phyloP scores from a whole-genome alignment of 2,888 invertebrate species.

The Philaethria dido region DNA sequence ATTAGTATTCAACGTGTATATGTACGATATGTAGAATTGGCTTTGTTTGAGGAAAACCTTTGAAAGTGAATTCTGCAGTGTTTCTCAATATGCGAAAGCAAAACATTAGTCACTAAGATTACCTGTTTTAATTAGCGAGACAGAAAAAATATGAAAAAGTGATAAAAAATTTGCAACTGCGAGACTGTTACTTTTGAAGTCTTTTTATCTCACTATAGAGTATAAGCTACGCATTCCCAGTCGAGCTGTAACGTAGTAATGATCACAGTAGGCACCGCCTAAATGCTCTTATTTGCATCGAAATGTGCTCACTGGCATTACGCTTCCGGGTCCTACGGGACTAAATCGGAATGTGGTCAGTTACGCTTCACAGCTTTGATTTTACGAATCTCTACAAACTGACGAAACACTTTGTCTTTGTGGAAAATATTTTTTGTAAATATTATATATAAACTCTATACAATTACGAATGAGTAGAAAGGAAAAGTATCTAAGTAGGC shows the following conservation, averaged over 20 bases:
- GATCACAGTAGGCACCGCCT: constrained; percentile 70
- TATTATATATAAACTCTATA: not conserved
- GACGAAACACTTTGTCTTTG: not conserved
- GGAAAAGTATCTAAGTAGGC: not conserved
- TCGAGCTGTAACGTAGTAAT: constrained; percentile 76
- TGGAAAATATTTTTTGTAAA: not conserved
- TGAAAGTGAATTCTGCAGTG: too few relatives aligned
- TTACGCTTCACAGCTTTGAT: constrained; percentile 45
- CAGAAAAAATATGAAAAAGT: not conserved
- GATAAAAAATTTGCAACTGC: not conserved
- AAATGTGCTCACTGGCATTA: constrained; percentile 69
- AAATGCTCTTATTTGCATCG: constrained; percentile 76
- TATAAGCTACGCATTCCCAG: constrained; percentile 63
- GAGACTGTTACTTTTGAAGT: constrained; percentile 49
- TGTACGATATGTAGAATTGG: not conserved
- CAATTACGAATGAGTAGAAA: not conserved
- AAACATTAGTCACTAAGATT: not conserved
- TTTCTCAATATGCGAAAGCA: too few relatives aligned
- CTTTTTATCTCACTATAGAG: constrained; percentile 72
- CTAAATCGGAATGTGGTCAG: constrained; percentile 56
- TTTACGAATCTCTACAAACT: constrained; percentile 45
- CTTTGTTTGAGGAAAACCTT: too few relatives aligned
- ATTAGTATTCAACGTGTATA: not conserved
- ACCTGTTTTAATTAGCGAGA: not conserved
- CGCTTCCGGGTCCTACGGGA: constrained; percentile 55